A percentile compares a stretch with the other conserved stretches of the same genome.
Evolutionary conservation across 2,888 invertebrate species (phyloP).

Genomic region (Drosophila robusta): DNA sequence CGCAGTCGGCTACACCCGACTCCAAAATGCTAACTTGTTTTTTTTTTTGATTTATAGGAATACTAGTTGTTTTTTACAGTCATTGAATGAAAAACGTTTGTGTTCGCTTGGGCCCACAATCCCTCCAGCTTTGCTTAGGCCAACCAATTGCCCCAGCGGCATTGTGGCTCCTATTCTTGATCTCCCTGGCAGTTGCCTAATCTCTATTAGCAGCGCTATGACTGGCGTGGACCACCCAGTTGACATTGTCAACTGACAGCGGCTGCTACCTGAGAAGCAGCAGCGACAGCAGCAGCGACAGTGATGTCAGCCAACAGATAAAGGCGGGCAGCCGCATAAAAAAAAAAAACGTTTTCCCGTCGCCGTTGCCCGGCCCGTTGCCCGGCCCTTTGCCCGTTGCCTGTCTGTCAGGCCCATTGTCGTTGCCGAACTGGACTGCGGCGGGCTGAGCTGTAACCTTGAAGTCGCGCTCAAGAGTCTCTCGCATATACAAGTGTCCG

Average conservation of each 20-base stretch:
- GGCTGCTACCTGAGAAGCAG: slow-evolving; percentile 52
- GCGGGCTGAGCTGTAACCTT: slow-evolving; percentile 27
- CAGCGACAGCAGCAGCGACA: slow-evolving; percentile 29
- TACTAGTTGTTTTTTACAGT: neutral
- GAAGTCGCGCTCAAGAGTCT: slow-evolving; percentile 29
- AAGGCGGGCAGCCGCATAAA: slow-evolving; percentile 61
- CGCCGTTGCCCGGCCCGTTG: slow-evolving; percentile 3
- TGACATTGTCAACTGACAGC: slow-evolving; percentile 66
- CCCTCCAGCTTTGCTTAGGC: neutral
- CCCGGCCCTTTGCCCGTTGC: neutral
- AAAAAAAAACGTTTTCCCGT: slow-evolving; percentile 33
- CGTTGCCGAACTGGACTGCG: slow-evolving; percentile 13
- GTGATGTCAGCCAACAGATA: slow-evolving; percentile 72
- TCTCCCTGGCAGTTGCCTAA: slow-evolving; percentile 45
- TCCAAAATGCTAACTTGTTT: no score
- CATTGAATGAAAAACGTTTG: neutral
- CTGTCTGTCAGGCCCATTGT: slow-evolving; percentile 25
- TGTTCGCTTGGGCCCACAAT: no score
- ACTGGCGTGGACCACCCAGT: slow-evolving; percentile 67
- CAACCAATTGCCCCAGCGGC: slow-evolving; percentile 23
- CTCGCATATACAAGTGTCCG: slow-evolving; percentile 67
- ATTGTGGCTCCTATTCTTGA: slow-evolving; percentile 9
- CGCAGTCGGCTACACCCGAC: no score
- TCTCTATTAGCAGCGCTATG: slow-evolving; percentile 68
- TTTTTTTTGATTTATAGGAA: no score